Evolutionary conservation across 2,113 vertebrate genomes (phyloP).

Genomic region (Dunckerocampus dactyliophorus): DNA sequence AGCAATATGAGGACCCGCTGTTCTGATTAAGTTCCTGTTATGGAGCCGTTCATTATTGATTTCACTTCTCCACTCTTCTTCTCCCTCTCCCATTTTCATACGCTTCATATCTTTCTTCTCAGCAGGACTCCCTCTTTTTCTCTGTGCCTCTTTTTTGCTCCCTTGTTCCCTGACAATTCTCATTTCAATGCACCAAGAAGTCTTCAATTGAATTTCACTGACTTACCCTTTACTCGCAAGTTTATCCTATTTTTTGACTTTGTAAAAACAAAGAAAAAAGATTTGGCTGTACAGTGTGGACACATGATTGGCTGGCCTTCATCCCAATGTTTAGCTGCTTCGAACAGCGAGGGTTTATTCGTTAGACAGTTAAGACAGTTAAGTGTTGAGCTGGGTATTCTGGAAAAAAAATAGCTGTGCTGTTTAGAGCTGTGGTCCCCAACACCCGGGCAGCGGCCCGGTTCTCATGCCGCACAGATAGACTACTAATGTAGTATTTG

Average conservation of each 20-base stretch:
- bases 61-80: slow-evolving; percentile 64
- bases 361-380: no score
- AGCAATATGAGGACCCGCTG: slow-evolving; percentile 76
- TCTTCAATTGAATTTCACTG: slow-evolving; percentile 24
- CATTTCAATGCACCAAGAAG: slow-evolving; percentile 44
- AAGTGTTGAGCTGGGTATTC: no score
- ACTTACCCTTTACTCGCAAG: background rate
- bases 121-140: slow-evolving; percentile 40
- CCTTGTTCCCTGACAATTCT: slow-evolving; percentile 38
- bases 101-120: slow-evolving; percentile 53
- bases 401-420: no score
- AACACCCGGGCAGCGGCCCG: no score
- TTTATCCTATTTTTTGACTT: background rate
- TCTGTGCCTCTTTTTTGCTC: slow-evolving; percentile 23
- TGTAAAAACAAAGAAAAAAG: no score
- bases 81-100: slow-evolving; percentile 50
- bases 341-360: no score
- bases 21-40: slow-evolving; percentile 75
- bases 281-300: no score
- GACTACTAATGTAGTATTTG: no score
- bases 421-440: no score
- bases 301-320: no score
- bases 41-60: slow-evolving; percentile 76
- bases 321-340: no score
- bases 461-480: no score